Evolutionary conservation across 1,140 invertebrate species (phyloP).

Genomic region (Meloidogyne floridensis): DNA sequence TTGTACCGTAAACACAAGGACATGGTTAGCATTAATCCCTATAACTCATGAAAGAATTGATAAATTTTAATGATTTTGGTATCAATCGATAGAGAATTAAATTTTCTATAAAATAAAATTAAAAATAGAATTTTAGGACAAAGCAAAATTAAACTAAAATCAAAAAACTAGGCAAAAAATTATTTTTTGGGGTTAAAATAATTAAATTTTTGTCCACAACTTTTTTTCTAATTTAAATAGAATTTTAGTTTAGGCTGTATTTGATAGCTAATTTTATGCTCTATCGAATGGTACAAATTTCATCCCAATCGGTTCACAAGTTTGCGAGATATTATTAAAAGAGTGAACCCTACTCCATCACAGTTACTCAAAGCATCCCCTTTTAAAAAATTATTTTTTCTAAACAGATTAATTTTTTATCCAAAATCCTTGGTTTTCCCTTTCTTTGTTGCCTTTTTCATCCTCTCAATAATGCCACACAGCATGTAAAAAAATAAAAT

Average conservation of each 20-base stretch:
- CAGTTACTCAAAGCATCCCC: neutral
- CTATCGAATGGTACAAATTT: too few species aligned
- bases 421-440: neutral
- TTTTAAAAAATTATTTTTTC: neutral
- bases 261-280: too few species aligned
- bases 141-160: neutral
- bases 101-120: neutral
- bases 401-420: neutral
- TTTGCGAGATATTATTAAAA: too few species aligned
- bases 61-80: neutral
- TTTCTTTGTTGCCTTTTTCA: neutral
- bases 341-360: too few species aligned
- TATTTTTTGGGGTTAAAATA: neutral
- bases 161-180: neutral
- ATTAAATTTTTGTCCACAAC: neutral
- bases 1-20: neutral
- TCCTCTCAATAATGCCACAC: neutral
- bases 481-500: constrained; percentile 10
- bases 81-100: neutral
- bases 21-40: neutral
- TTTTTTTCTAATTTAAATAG: too few species aligned
- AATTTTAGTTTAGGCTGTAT: too few species aligned
- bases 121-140: neutral
- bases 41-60: neutral
- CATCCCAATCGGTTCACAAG: too few species aligned